Base-by-base conservation (phyloP, 2,113 vertebrate genomes). In the Hassar affinis region DNA sequence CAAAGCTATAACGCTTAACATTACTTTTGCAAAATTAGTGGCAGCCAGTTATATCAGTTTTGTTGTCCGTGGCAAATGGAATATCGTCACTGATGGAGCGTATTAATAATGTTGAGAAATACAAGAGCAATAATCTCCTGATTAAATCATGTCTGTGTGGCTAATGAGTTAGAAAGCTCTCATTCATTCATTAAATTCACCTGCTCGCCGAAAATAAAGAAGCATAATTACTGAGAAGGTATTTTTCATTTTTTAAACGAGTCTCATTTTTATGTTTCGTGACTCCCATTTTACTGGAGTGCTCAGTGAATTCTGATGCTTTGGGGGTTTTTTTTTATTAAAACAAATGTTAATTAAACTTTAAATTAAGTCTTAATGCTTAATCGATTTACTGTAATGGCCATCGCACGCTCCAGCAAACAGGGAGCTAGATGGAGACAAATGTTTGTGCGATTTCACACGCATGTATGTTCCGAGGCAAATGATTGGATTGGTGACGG, bases 401-500 rank as follows among this genome's bases (percentile, higher is more conserved):
- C 4, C 25, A 74, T 14, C 0, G 25, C 2, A 9, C 18, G 1
- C 17, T 42, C 7, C 35, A 69, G 35, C 18, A 10, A 42, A 68
- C 64, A 10, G 3, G 6, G 59, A 49, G 45, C 20, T 9, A 66
- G 33, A 20, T n/a, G 9, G 1, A 4, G 20, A 30, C 33, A 5
- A 22, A 54, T 30, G 59, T 51, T 14, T 33, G 42, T 78, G 62
- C 47, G 27, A 54, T 61, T 52, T 45, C 54, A 18, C 30, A 56
- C 51, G 64, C 33, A 2, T 66, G 27, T 27, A 27, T 64, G 81
- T 69, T 47, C 80, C 66, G 51, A 84, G 80, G 52, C 68, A 72
- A 88, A 88, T 86, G 74, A 88, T 84, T 42, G 74, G 83, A 81
- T 87, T 27, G 71, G 27, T 88, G 88, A 38, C 81, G 62, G 66